Conservation (phyloP, 1,140 invertebrate species). For the Drosophila serrata region DNA sequence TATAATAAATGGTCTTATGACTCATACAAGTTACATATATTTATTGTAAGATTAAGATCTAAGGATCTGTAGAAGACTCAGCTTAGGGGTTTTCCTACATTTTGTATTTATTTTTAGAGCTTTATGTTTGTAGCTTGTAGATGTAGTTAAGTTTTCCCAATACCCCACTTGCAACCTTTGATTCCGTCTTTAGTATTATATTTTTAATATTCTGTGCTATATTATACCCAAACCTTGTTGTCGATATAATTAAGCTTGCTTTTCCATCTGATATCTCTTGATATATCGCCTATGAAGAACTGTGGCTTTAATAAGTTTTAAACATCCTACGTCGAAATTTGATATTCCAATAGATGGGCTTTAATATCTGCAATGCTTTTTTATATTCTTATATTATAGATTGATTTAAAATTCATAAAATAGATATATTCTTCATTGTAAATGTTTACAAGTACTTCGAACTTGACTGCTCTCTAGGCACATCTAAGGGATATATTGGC, state of each 20-base stretch:
- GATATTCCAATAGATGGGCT: too few relatives aligned
- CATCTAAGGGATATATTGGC: too few relatives aligned
- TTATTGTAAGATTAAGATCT: neutral
- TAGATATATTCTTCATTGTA: too few relatives aligned
- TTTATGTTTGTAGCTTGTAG: neutral
- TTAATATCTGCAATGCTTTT: too few relatives aligned
- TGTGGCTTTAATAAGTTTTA: neutral
- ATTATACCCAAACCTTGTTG: neutral
- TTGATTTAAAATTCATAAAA: too few relatives aligned
- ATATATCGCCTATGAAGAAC: neutral
- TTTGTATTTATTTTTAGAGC: too few relatives aligned
- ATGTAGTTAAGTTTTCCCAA: constrained; percentile 11
- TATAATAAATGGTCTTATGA: neutral
- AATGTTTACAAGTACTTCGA: too few relatives aligned
- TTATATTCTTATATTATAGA: too few relatives aligned
- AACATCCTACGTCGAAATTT: too few relatives aligned
- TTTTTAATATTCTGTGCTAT: neutral
- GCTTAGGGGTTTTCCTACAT: too few relatives aligned
- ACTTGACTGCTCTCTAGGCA: too few relatives aligned
- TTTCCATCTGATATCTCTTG: neutral
- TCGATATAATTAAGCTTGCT: neutral
- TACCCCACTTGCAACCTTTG: neutral
- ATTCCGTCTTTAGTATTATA: neutral
- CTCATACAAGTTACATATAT: neutral
- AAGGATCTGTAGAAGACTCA: neutral